Percentiles rank a stretch among this genome's conserved stretches.
phyloP scores from a whole-genome alignment of 2,888 invertebrate species.

The Synanthedon formicaeformis region DNA sequence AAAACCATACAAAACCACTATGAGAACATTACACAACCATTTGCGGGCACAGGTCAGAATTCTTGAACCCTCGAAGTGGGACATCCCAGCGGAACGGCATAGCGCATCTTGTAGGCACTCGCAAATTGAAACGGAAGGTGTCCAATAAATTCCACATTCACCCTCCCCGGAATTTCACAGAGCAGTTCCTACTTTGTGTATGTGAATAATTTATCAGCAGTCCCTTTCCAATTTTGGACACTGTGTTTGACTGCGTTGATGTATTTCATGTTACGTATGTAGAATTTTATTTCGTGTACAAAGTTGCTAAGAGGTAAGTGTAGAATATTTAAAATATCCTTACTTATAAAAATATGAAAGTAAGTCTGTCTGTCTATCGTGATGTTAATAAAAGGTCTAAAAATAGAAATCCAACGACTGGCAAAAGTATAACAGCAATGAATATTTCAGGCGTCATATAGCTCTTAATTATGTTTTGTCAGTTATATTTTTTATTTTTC shows the following conservation, averaged over 20 bases:
- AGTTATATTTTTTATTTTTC: no score
- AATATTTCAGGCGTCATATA: no score
- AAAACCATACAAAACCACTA: constrained; percentile 8
- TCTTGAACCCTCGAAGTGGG: constrained; percentile 4
- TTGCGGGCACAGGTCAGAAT: constrained; percentile 11
- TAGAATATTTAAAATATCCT: no score
- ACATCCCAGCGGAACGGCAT: constrained; percentile 27
- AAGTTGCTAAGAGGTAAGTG: no score
- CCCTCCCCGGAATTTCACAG: constrained; percentile 34
- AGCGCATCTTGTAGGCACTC: constrained; percentile 22
- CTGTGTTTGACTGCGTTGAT: background rate
- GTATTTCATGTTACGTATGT: no score
- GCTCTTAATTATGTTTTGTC: no score
- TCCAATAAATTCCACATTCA: constrained; percentile 47
- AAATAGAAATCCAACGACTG: no score
- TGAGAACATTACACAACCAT: constrained; percentile 15
- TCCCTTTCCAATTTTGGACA: constrained; percentile 5
- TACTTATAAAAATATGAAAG: no score
- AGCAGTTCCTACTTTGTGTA: constrained; percentile 30
- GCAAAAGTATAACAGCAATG: no score
- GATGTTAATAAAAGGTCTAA: no score
- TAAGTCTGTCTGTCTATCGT: no score
- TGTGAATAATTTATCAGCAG: constrained; percentile 46
- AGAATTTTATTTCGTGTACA: no score
- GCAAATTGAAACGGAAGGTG: constrained; percentile 64